Evolutionary conservation across 1,140 invertebrate species (phyloP).

Genomic region (Drosophila lacteicornis): DNA sequence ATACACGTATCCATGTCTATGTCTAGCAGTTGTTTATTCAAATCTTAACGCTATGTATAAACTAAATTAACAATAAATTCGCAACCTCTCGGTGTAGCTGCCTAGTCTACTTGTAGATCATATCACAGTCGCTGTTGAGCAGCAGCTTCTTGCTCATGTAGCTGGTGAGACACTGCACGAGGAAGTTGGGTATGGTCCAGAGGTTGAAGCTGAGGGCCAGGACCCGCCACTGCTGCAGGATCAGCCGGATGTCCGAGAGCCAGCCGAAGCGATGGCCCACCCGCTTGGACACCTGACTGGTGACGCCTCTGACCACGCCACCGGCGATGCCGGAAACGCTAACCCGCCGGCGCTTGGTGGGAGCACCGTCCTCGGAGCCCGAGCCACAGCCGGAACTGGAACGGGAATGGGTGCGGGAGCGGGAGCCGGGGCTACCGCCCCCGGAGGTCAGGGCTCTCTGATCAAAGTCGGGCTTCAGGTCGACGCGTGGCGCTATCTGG

Average conservation of each 20-base stretch:
- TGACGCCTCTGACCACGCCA: conserved; percentile 60
- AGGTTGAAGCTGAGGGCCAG: conserved; percentile 66
- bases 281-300: conserved; percentile 61
- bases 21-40: conserved; percentile 72
- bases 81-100: conserved; percentile 57
- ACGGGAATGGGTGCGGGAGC: conserved; percentile 35
- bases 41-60: conserved; percentile 40
- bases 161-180: conserved; percentile 69
- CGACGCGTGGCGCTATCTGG: conserved; percentile 81
- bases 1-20: conserved; percentile 47
- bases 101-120: conserved; percentile 76
- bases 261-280: conserved; percentile 61
- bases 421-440: conserved; percentile 4
- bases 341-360: conserved; percentile 28
- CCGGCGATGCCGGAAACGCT: conserved; percentile 63
- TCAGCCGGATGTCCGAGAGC: conserved; percentile 55
- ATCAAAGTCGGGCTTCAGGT: conserved; percentile 60
- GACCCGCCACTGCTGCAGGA: conserved; percentile 59
- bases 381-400: conserved; percentile 30
- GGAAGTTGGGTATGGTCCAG: conserved; percentile 78
- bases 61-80: conserved; percentile 44
- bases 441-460: conserved; percentile 22
- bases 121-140: conserved; percentile 81
- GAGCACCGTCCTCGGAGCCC: conserved; percentile 14
- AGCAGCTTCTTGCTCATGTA: conserved; percentile 73